phyloP scores from a whole-genome alignment of 30 jellyfish, hydroid and myxozoan species.

The Nemopilema nomurai region DNA sequence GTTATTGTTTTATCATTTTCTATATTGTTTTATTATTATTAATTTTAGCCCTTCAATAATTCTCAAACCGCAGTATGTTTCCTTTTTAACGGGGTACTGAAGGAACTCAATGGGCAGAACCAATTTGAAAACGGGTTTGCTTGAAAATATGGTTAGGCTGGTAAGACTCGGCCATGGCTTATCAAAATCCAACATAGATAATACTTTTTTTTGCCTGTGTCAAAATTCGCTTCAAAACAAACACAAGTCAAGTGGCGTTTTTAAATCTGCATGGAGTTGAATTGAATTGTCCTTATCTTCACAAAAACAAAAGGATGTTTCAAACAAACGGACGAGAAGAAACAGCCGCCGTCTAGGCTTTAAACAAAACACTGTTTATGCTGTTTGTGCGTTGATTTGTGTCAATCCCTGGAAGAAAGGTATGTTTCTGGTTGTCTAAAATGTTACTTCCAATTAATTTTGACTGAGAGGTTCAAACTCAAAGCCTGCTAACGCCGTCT shows the following conservation, averaged over 20 bases:
- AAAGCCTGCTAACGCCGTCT: background rate
- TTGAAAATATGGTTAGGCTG: no score
- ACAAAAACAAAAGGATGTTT: background rate
- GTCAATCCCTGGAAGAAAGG: background rate
- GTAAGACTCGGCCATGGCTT: no score
- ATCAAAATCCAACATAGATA: no score
- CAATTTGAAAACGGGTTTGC: no score
- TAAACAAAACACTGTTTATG: background rate
- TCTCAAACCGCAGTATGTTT: no score
- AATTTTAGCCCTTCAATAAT: background rate
- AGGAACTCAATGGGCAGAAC: no score
- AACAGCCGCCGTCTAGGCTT: background rate
- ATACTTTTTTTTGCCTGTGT: no score
- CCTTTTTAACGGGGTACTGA: no score
- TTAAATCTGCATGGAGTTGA: background rate
- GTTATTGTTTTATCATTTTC: background rate
- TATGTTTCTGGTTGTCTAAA: background rate
- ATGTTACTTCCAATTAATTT: background rate
- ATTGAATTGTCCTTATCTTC: background rate
- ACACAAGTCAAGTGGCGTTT: background rate
- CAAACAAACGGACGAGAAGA: background rate
- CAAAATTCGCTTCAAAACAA: background rate
- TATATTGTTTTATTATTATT: no score
- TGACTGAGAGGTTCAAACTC: no score
- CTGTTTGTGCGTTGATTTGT: background rate